Evolutionary conservation across 1,140 invertebrate species (phyloP).

Genomic region (Drosophila ironensis): DNA sequence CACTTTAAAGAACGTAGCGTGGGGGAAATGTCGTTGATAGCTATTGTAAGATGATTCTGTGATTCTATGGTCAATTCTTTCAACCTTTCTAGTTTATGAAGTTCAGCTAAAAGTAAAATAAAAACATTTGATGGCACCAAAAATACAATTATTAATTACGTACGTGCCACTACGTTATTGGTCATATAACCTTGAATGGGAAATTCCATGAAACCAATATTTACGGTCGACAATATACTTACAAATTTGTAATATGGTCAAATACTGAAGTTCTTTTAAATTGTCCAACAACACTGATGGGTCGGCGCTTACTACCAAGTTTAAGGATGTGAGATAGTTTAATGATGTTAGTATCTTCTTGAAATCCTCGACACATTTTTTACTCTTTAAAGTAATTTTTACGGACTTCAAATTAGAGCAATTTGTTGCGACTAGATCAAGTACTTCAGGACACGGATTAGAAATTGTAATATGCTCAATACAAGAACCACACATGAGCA

Average conservation of each 20-base stretch:
- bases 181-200: too few species aligned
- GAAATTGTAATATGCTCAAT: not conserved
- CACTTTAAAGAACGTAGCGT: not conserved
- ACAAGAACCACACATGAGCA: not conserved
- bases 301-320: not conserved
- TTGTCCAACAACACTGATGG: not conserved
- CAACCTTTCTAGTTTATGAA: not conserved
- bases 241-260: not conserved
- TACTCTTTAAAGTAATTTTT: not conserved
- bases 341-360: not conserved
- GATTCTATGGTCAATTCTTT: not conserved
- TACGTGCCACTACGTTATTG: too few species aligned
- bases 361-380: not conserved
- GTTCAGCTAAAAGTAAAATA: not conserved
- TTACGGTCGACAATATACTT: too few species aligned
- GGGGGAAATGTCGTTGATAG: not conserved
- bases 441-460: not conserved
- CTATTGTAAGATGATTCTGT: not conserved
- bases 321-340: not conserved
- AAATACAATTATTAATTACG: not conserved
- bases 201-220: too few species aligned
- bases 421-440: not conserved
- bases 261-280: not conserved
- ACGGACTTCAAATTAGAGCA: not conserved
- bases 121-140: too few species aligned